Base-by-base conservation (phyloP, 2,888 invertebrate genomes). In the Sminthurinus aureus region DNA sequence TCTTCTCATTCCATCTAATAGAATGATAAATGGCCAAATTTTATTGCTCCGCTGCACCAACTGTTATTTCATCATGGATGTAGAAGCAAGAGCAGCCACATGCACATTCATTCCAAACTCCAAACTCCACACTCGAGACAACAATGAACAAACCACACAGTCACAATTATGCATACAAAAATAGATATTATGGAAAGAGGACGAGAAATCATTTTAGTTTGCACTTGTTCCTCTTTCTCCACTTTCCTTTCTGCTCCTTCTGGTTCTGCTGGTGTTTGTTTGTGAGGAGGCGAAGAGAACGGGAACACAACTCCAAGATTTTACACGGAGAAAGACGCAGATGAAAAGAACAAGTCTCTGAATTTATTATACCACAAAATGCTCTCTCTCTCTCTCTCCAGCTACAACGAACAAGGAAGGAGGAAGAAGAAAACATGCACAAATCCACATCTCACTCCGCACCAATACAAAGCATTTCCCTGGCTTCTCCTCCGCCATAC, bases 321-420 rank as follows among this genome's bases (percentile, higher is more conserved):
- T 38, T 69, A n/a, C 69, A 79, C 50, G 69, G 69, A 51, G 38
- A 66, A 79, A 26, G 18, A n/a, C 0, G 52, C 58, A 20, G 51
- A 80, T 71, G 58, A 71, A 71, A 50, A 80, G 22, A 71, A 67
- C 38, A 38, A 52, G 64, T 69, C 38, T 52, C 38, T 50, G 71
- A 80, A 51, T 80, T 80, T 71, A 71, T 50, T 71, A 71, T 8
- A 9, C 73, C 80, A 80, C 71, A 71, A 80, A 71, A n/a, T 50
- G 71, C 50, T 71, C n/a, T 71, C 71, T 3, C 71, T 22, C 38
- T 64, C 67, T 71, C 71, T 22, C 71, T 71, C 24, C 8, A n/a
- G 38, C 38, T 6, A 38, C 38, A 38, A 38, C 38, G 6, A 38
- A 38, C 38, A 38, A 38, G 3, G 6, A 38, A 38, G 3, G 1